A percentile compares a stretch with the other conserved stretches of the same genome.
These are phyloP conservation scores for Lucinisca nassula DNA, from an alignment of 2,888 invertebrate species.

Conservation along the genomic window DNA sequence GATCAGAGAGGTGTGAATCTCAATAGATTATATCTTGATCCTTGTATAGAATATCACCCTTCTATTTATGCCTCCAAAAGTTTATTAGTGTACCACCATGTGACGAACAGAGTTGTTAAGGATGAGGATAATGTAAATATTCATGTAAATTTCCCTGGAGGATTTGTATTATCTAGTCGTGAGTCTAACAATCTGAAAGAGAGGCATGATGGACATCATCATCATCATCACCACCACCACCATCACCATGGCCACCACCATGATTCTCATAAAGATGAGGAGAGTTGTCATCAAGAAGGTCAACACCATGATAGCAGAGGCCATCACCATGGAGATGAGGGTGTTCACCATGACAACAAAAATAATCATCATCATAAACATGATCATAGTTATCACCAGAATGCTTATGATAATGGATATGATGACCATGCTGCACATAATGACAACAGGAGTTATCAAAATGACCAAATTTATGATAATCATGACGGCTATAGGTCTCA, in stretches of 20 bases:
- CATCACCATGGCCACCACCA: not conserved
- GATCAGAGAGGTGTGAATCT: conserved; percentile 96
- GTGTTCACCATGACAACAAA: not conserved
- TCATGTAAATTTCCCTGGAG: conserved; percentile 77
- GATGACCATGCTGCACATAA: not conserved
- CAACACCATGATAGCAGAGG: not conserved
- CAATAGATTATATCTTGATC: conserved; percentile 95
- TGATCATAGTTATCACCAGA: not conserved
- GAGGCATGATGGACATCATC: not conserved
- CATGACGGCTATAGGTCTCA: not conserved
- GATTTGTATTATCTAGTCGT: conserved; percentile 61
- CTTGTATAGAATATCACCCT: conserved; percentile 93
- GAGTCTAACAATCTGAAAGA: not conserved
- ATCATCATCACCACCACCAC: not conserved
- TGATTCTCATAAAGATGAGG: not conserved
- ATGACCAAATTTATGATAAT: not conserved
- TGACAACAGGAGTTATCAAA: not conserved
- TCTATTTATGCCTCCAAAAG: conserved; percentile 95
- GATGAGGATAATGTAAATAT: conserved; percentile 70
- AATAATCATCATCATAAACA: not conserved
- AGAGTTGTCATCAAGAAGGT: not conserved
- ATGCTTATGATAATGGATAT: not conserved
- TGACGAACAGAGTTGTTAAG: conserved; percentile 80
- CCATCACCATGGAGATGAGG: not conserved
- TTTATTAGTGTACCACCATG: conserved; percentile 89